Evolutionary conservation across 2,888 invertebrate genomes (phyloP), one percentile per base, ranked within the genome.

Genomic region (Pristionchus arcanus): DNA sequence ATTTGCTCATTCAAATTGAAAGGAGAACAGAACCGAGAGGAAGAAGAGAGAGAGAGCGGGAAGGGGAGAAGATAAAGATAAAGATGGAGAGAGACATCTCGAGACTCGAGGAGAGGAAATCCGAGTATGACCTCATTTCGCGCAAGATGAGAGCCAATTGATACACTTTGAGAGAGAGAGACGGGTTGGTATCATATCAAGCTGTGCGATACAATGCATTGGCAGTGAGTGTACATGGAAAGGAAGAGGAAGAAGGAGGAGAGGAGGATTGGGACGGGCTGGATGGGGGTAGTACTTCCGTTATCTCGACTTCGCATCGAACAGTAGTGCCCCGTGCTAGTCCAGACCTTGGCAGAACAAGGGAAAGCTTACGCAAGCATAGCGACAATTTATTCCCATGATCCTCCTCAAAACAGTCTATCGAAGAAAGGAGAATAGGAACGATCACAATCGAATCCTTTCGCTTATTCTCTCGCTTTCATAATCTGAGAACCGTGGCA

Each of bases 401-500:
- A 81, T 42, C 53, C 74, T 15, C 15, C 31, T 74, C 74, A 81
- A 81, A 81, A 81, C 49, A 81, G 28, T 4, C n/a, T n/a, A n/a
- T n/a, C 53, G 42, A 15, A 25, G 16, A 25, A 21, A 11, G 0
- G 34, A n/a, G 81, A 81, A 81, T 49, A 53, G n/a, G 81, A 53
- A 81, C 81, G 81, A 81, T 81, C 81, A 53, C 49, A 81, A 81
- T 81, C 81, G 25, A 5, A 1, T 53, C 49, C 81, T 77, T 28
- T 49, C 81, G 21, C 42, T 77, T 77, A 15, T 68, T 25, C 68
- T 28, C 13, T 77, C 77, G 25, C 49, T 81, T 81, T 53, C 81
- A 81, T 81, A 81, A 85, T 85, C 84, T 55, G 13, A 34, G 59
- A 85, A 85, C 84, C 55, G 84, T 85, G 84, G 84, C 84, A 85